Evolutionary conservation across 2,113 vertebrate species (phyloP).

Genomic region (Xiphophorus hellerii): DNA sequence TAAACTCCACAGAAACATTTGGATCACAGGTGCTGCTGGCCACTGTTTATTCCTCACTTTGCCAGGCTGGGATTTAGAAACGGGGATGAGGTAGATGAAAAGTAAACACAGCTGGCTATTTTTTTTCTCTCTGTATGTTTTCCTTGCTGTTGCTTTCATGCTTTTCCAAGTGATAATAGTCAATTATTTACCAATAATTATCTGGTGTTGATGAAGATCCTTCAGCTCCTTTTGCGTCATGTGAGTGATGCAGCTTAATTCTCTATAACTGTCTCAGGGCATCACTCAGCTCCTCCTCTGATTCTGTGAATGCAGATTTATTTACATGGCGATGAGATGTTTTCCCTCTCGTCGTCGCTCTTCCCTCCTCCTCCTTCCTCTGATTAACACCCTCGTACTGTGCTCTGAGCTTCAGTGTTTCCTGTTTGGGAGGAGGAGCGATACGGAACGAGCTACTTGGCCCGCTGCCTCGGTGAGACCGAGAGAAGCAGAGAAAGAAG

Average conservation of each 20-base stretch:
- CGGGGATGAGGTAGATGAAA: conserved; percentile 42
- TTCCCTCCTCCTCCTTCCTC: conserved; percentile 2
- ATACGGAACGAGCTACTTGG: conserved; percentile 49
- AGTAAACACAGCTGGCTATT: conserved; percentile 72
- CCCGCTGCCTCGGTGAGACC: conserved; percentile 52
- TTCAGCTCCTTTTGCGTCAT: conserved; percentile 18
- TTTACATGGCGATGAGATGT: conserved; percentile 59
- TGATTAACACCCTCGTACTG: conserved; percentile 48
- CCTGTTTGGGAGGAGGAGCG: conserved; percentile 65
- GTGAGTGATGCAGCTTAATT: conserved; percentile 21
- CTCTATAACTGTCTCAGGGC: conserved; percentile 8
- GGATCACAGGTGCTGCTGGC: conserved; percentile 43
- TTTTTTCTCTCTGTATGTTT: conserved; percentile 23
- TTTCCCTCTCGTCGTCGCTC: conserved; percentile 31
- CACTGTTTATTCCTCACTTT: conserved; percentile 61
- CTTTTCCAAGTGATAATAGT: conserved; percentile 13
- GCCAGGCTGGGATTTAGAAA: conserved; percentile 59
- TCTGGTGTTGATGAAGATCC: conserved; percentile 5
- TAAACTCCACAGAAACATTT: conserved; percentile 9
- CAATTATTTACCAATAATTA: conserved; percentile 25
- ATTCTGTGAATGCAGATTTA: conserved; percentile 29
- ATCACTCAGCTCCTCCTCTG: conserved; percentile 6
- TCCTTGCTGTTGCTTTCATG: conserved; percentile 30
- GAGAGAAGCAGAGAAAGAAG: conserved; percentile 56
- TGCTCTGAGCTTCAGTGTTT: conserved; percentile 54